Evolutionary conservation across 2,888 invertebrate genomes (phyloP).

Genomic region (Vanessa cardui): DNA sequence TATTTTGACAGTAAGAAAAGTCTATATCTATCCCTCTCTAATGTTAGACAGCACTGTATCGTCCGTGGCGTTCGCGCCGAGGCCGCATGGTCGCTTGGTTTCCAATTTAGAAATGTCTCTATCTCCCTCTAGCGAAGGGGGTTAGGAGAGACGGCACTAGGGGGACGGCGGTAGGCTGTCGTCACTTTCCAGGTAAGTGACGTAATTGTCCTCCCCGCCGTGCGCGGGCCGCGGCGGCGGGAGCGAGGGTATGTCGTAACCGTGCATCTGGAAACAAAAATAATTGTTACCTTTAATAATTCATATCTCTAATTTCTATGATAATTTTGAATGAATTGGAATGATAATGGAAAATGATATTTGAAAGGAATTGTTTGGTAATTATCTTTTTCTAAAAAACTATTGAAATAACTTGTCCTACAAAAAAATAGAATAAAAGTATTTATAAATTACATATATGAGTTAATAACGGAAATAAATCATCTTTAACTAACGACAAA

Average conservation of each 20-base stretch:
- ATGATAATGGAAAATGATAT: too few species aligned
- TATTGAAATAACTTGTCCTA: too few species aligned
- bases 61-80: not conserved
- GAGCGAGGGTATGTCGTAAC: conserved; percentile 89
- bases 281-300: too few species aligned
- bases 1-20: conserved; percentile 21
- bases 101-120: conserved; percentile 8
- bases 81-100: not conserved
- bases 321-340: too few species aligned
- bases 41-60: conserved; percentile 8
- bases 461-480: not conserved
- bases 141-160: conserved; percentile 81
- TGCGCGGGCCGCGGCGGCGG: conserved; percentile 86
- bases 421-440: too few species aligned
- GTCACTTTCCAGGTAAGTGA: conserved; percentile 96
- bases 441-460: too few species aligned
- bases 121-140: conserved; percentile 42
- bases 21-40: conserved; percentile 13
- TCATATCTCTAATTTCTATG: too few species aligned
- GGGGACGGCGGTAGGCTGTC: conserved; percentile 89
- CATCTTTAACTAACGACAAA: not conserved
- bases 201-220: conserved; percentile 90
- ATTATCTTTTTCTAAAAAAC: too few species aligned
- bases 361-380: too few species aligned
- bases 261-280: conserved; percentile 89